Percentiles rank a stretch among this genome's conserved stretches.
Evolutionary conservation across 2,888 invertebrate species (phyloP).

Genomic region (Tetramorium bicarinatum): DNA sequence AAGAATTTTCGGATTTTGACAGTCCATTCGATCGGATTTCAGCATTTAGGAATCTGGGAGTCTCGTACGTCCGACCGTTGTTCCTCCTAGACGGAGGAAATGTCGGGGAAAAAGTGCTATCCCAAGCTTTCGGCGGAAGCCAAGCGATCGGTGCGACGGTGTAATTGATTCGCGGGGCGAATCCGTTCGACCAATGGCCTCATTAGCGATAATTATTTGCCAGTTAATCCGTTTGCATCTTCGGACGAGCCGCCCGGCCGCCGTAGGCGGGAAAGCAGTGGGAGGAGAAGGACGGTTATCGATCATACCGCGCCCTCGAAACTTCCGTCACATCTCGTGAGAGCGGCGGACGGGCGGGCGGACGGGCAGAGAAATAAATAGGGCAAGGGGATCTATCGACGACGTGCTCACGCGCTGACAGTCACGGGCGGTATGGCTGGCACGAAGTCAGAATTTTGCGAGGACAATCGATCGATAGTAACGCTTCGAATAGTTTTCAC

Average conservation of each 20-base stretch:
- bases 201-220: slow-evolving; percentile 56
- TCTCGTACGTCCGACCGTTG: neutral
- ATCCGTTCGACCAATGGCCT: slow-evolving; percentile 64
- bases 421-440: slow-evolving; percentile 39
- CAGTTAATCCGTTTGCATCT: slow-evolving; percentile 53
- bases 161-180: slow-evolving; percentile 69
- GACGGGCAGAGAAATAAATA: slow-evolving; percentile 42
- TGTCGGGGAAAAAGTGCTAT: neutral
- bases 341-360: too few species aligned
- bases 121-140: slow-evolving; percentile 9
- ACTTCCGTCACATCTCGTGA: slow-evolving; percentile 39
- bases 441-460: slow-evolving; percentile 69
- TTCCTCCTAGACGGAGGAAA: neutral
- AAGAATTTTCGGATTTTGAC: neutral
- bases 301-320: slow-evolving; percentile 42
- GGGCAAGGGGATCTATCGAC: slow-evolving; percentile 51
- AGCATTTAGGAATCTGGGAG: neutral
- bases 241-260: slow-evolving; percentile 41
- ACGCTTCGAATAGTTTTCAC: slow-evolving; percentile 63
- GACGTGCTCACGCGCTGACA: slow-evolving; percentile 54
- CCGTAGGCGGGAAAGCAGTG: neutral
- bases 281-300: slow-evolving; percentile 34
- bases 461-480: slow-evolving; percentile 75
- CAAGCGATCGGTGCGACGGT: slow-evolving; percentile 24
- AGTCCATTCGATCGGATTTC: neutral